Evolutionary conservation across 2,797 vertebrate genomes (phyloP), one percentile per base, ranked within the genome.

Genomic region (Girardinus metallicus): DNA sequence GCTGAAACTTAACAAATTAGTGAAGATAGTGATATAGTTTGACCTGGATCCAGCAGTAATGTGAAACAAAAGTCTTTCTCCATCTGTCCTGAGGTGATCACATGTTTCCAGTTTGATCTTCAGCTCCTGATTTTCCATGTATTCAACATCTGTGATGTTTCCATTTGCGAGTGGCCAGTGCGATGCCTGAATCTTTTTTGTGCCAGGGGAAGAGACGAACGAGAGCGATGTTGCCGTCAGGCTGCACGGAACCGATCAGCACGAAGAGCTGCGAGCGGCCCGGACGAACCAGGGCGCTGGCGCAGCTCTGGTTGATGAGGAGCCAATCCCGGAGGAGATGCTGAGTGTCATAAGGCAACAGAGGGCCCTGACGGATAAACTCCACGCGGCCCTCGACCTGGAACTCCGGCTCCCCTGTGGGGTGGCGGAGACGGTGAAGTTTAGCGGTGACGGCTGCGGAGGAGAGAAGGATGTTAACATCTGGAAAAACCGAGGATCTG

Each of bases 321-420:
- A 98, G 94, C 97, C 97, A 98, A 82, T 97, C 96, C 78, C 95
- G 96, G 62, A 98, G 95, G 31, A 97, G 93, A 78, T 93, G 95
- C 80, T 91, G 92, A 74, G 97, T 97, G 93, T 98, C 97, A 0
- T 97, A 97, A 3, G 96, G 96, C 76, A 97, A 84, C 21, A 98
- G 92, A 1, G 96, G 96, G 0, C 96, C 96, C 73, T 96, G 96
- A 43, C 92, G 95, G 80, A 95, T 93, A 55, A 98, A 97, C 92
- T 98, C 97, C 10, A 97, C 95, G 1, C 95, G 94, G 21, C 97
- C 96, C 66, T 97, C 96, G 21, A 97, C 93, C 62, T 95, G 93
- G 64, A 96, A 96, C 75, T 97, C 96, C 1, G 95, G 94, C 57
- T 95, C 89, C 7, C 94, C 93, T 0, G 83, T 88, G 1, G 90